A percentile compares a stretch with the other conserved stretches of the same genome.
phyloP scores from a whole-genome alignment of 2,113 vertebrate genomes.

The Crotophaga sulcirostris region DNA sequence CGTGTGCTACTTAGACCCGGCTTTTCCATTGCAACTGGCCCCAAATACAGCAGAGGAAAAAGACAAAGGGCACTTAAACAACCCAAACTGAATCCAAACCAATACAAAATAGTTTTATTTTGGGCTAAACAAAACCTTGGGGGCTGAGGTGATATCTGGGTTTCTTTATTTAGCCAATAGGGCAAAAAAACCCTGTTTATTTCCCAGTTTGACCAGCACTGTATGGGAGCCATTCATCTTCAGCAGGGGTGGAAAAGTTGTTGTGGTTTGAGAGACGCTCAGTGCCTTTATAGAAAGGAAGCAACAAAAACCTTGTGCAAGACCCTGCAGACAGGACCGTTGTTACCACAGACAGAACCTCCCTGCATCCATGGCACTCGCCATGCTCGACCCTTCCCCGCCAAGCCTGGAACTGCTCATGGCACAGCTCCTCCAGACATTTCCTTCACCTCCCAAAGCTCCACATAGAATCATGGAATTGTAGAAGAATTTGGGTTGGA shows the following conservation, averaged over 20 bases:
- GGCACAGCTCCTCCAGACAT: neutral
- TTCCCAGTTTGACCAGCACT: neutral
- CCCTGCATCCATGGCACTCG: fast-evolving
- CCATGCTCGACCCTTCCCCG: neutral
- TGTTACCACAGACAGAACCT: too few relatives aligned
- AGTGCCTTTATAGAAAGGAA: neutral
- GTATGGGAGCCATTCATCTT: neutral
- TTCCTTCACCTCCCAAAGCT: neutral
- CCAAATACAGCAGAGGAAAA: neutral
- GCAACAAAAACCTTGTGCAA: fast-evolving
- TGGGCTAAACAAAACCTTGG: neutral
- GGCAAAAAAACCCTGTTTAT: neutral
- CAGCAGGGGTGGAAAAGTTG: neutral
- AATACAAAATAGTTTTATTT: neutral
- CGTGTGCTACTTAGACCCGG: neutral
- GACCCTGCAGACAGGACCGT: fast-evolving
- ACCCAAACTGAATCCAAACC: neutral
- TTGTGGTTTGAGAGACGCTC: neutral
- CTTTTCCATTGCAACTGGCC: neutral
- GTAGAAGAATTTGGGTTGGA: neutral
- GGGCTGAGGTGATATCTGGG: neutral
- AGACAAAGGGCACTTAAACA: neutral
- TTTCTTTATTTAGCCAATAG: neutral
- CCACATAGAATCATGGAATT: neutral
- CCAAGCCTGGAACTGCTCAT: fast-evolving